phyloP scores from a whole-genome alignment of 2,113 vertebrate genomes.

The Cyrtonyx montezumae region DNA sequence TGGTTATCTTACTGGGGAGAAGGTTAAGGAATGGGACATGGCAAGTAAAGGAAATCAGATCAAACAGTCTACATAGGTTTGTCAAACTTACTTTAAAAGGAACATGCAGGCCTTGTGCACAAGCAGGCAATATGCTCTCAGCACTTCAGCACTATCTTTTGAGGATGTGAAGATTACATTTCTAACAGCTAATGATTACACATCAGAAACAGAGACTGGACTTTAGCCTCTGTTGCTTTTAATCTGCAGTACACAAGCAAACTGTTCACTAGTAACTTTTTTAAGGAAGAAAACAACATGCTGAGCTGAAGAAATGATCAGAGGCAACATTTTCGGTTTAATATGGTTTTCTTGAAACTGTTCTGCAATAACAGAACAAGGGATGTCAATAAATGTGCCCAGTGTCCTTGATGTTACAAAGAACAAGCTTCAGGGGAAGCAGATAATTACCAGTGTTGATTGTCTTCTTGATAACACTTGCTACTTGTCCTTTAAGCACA shows the following conservation, averaged over 20 bases:
- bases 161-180: not conserved
- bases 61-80: not conserved
- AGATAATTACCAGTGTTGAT: constrained; percentile 90
- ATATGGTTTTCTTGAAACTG: not conserved
- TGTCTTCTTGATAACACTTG: constrained; percentile 93
- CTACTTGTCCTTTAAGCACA: constrained; percentile 94
- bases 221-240: constrained; percentile 34
- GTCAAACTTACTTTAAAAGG: not conserved
- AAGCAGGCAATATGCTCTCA: not conserved
- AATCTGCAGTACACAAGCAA: constrained; percentile 25
- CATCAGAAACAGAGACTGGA: constrained; percentile 46
- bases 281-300: not conserved
- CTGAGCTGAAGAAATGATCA: not conserved
- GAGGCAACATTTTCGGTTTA: rapidly evolving
- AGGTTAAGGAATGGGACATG: not conserved
- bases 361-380: not conserved
- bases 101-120: not conserved
- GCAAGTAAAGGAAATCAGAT: not conserved
- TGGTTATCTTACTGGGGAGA: not conserved
- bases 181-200: constrained; percentile 68
- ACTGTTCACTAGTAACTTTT: not conserved
- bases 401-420: constrained; percentile 1
- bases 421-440: constrained; percentile 50
- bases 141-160: constrained; percentile 18
- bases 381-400: not conserved